Base-by-base conservation (phyloP, 2,888 invertebrate genomes). In the Seira musarum region DNA sequence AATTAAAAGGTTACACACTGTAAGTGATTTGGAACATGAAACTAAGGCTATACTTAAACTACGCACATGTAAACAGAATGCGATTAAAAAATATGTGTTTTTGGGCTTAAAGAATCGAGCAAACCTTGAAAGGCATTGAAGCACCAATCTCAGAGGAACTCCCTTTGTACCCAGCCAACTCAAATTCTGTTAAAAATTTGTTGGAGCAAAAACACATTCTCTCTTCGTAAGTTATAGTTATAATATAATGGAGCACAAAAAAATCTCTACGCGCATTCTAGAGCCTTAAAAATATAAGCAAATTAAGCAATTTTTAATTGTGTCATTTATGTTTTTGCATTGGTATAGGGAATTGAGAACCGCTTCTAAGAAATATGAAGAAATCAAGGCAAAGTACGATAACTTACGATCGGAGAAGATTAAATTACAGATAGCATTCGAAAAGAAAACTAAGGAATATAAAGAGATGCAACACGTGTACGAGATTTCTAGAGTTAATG, bases 131-230 rank as follows among this genome's bases (percentile, higher is more conserved):
- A 64, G 82, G 82, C 19, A 25, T 66, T 5, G 65, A 76, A n/a
- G 21, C 21, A 8, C 53, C 21, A 1, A 81, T 82, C 5, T 57
- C 76, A 40, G 72, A 81, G 24, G 82, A 84, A 1, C 15, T 79
- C 17, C 0, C 2, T 0, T 10, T 17, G 0, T 81, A 60, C 57
- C 75, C 82, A 1, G 25, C 75, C 3, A 72, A 75, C 17, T 2
- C 1, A 10, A 77, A 80, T 1, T 78, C 82, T 0, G 25, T 84
- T 3, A 53, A 57, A 61, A 69, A 57, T 8, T 46, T 84, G 5
- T 10, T 84, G 19, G 79, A 82, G 17, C 69, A 72, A 17, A 74
- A 78, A 17, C 40, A 49, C 13, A 74, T 75, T 2, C 17, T 83
- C n/a, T 40, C 77, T 22, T 15, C 35, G 81, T 83, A 71, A 67